These are phyloP conservation scores for Pipistrellus pipistrellus DNA, from an alignment of 2,797 vertebrate species.

Conservation along the genomic window DNA sequence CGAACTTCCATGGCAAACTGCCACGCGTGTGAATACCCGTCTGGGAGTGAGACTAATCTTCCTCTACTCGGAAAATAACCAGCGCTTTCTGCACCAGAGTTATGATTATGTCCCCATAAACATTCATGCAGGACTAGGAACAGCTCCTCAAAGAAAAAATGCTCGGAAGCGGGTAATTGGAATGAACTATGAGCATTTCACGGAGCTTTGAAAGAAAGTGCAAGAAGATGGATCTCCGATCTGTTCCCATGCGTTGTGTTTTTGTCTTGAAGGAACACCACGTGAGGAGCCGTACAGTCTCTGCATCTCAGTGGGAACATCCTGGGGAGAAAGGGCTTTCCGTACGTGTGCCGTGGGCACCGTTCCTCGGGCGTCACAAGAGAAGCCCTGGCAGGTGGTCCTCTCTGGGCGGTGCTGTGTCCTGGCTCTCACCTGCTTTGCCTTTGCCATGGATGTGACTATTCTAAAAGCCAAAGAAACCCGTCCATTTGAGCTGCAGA, in stretches of 20 bases:
- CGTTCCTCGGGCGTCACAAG: neutral
- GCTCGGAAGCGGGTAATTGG: slow-evolving; percentile 64
- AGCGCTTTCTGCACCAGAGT: slow-evolving; percentile 50
- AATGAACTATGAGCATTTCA: slow-evolving; percentile 75
- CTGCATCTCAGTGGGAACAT: slow-evolving; percentile 60
- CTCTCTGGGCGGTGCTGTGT: slow-evolving; percentile 12
- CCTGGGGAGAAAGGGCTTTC: neutral
- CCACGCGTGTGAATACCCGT: slow-evolving; percentile 44
- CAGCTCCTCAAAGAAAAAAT: slow-evolving; percentile 73
- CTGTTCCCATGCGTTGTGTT: slow-evolving; percentile 42
- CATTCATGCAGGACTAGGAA: slow-evolving; percentile 70
- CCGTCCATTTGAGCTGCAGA: slow-evolving; percentile 23
- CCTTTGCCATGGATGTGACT: neutral
- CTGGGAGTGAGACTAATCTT: slow-evolving; percentile 67
- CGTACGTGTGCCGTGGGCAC: neutral
- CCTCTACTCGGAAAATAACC: slow-evolving; percentile 70
- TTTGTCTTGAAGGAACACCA: slow-evolving; percentile 30
- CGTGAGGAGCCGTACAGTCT: slow-evolving; percentile 44
- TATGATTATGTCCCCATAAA: slow-evolving; percentile 75
- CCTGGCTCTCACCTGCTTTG: slow-evolving; percentile 48
- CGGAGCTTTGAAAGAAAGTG: slow-evolving; percentile 74
- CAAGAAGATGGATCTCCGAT: slow-evolving; percentile 72
- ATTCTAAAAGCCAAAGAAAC: slow-evolving; percentile 51
- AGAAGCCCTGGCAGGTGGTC: neutral
- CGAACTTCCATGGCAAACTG: slow-evolving; percentile 25